Evolutionary conservation across 1,140 invertebrate genomes (phyloP).

Genomic region (Scaptomyza pallida): DNA sequence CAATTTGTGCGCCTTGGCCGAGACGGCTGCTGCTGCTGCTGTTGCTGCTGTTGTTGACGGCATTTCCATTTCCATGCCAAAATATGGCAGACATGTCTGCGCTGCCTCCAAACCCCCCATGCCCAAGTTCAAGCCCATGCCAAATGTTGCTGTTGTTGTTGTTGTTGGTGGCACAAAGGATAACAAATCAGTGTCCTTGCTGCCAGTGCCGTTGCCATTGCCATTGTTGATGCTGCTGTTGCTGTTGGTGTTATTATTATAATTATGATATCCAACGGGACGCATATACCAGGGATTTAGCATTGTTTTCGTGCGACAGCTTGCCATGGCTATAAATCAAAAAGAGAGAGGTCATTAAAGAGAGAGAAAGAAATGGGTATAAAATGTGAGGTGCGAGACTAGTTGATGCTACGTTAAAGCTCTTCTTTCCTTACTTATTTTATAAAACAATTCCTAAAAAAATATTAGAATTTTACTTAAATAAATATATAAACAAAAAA

Average conservation of each 20-base stretch:
- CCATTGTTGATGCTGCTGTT: constrained; percentile 32
- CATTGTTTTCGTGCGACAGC: constrained; percentile 73
- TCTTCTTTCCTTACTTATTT: too few species aligned
- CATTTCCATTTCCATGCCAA: constrained; percentile 58
- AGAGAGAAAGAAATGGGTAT: neutral
- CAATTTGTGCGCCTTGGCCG: constrained; percentile 66
- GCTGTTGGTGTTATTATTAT: constrained; percentile 42
- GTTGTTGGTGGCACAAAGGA: constrained; percentile 17
- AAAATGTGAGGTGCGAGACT: neutral
- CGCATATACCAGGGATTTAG: constrained; percentile 72
- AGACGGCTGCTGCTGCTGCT: constrained; percentile 59
- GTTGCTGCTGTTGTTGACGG: constrained; percentile 58
- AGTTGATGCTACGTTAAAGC: neutral
- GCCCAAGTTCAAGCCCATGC: constrained; percentile 28
- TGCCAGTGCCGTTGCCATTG: constrained; percentile 26
- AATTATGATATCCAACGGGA: constrained; percentile 74
- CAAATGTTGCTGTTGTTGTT: constrained; percentile 7
- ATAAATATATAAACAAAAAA: too few species aligned
- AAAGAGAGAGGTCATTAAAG: neutral
- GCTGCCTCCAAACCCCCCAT: neutral
- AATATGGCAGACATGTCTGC: constrained; percentile 73
- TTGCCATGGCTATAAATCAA: constrained; percentile 72
- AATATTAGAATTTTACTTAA: too few species aligned
- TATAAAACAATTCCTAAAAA: too few species aligned
- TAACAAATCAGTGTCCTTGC: constrained; percentile 34